phyloP scores from a whole-genome alignment of 2,797 vertebrate species.

The Characodon lateralis region DNA sequence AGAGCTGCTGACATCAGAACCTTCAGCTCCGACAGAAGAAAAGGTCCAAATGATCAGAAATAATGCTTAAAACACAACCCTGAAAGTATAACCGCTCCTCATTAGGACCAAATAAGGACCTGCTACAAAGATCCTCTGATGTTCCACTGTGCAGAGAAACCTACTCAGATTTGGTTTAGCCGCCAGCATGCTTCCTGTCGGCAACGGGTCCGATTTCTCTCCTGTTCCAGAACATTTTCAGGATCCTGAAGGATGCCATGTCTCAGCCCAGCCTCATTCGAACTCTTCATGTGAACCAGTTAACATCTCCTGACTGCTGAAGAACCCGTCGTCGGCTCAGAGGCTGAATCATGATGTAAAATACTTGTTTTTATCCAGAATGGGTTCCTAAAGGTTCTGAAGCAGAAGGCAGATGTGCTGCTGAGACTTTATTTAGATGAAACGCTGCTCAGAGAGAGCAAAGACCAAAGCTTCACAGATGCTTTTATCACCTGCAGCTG shows the following conservation, averaged over 20 bases:
- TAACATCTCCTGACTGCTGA: slow-evolving; percentile 1
- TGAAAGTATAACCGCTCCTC: slow-evolving; percentile 27
- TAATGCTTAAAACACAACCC: slow-evolving; percentile 18
- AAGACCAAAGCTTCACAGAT: too few species aligned
- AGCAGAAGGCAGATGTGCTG: slow-evolving; percentile 27
- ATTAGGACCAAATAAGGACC: slow-evolving; percentile 18
- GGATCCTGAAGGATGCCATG: neutral
- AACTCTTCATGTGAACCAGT: neutral
- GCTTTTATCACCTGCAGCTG: too few species aligned
- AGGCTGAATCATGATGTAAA: slow-evolving; percentile 32
- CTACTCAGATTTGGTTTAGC: neutral
- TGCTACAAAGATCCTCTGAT: neutral
- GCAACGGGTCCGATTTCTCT: neutral
- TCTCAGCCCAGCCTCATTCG: neutral
- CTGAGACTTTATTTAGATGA: too few species aligned
- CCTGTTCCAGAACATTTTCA: slow-evolving; percentile 4
- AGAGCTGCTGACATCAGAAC: slow-evolving; percentile 29
- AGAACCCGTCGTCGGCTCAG: too few species aligned
- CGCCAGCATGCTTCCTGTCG: slow-evolving; percentile 31
- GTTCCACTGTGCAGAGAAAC: neutral
- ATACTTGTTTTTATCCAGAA: slow-evolving; percentile 25
- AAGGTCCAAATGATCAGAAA: neutral
- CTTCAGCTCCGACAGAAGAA: slow-evolving; percentile 20
- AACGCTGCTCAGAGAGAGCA: neutral
- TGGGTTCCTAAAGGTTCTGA: neutral